A percentile compares a stretch with the other conserved stretches of the same genome.
These are phyloP conservation scores for Carollia perspicillata DNA, from an alignment of 2,113 vertebrate species.

Conservation along the genomic window DNA sequence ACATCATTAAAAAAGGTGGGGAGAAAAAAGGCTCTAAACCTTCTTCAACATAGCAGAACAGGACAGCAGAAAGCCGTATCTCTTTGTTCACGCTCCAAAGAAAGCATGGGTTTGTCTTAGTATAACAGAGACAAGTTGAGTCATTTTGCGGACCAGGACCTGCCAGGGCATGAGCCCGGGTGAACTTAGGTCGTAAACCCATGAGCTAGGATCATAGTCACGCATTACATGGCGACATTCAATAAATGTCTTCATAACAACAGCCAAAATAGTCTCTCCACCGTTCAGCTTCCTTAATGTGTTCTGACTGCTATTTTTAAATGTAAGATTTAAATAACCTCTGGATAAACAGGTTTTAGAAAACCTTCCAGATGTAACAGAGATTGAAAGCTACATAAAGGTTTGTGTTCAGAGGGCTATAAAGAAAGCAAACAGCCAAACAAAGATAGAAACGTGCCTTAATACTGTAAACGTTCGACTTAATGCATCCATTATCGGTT, in stretches of 20 bases:
- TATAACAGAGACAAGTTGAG: background rate
- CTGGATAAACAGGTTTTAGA: constrained; percentile 24
- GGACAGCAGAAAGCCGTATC: background rate
- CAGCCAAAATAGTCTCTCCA: background rate
- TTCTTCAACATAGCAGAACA: background rate
- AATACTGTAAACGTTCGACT: background rate
- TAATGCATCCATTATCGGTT: background rate
- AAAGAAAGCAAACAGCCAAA: background rate
- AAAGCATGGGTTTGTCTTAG: background rate
- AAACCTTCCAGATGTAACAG: constrained; percentile 26
- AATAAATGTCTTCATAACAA: background rate
- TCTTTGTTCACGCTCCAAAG: background rate
- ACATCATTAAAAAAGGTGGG: background rate
- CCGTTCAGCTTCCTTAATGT: constrained; percentile 32
- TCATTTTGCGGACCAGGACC: background rate
- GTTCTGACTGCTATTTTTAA: constrained; percentile 39
- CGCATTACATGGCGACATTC: background rate
- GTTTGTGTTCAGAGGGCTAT: background rate
- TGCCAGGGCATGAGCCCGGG: background rate
- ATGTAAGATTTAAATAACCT: constrained; percentile 13
- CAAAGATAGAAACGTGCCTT: constrained; percentile 23
- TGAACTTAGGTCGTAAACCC: background rate
- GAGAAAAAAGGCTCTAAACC: background rate
- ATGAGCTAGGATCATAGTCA: background rate
- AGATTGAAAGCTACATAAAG: constrained; percentile 36